These are phyloP conservation scores for Scarus forsteni DNA, from an alignment of 2,797 vertebrate species.

Conservation along the genomic window DNA sequence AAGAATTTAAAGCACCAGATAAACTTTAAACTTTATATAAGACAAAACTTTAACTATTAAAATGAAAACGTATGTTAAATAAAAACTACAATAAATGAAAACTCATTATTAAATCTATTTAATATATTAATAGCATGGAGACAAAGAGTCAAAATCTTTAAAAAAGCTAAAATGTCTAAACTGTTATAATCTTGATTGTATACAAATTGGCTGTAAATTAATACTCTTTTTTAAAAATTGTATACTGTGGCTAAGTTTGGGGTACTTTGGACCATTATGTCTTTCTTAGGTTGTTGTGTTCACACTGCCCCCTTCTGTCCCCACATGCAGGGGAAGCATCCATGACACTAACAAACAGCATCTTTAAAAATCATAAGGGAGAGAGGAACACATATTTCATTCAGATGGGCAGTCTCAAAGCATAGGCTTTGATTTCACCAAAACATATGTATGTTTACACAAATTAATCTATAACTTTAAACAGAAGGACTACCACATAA, in stretches of 20 bases:
- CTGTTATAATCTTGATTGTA: not conserved
- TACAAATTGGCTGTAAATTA: not conserved
- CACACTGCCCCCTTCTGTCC: constrained; percentile 81
- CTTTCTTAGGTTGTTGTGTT: constrained; percentile 65
- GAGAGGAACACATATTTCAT: constrained; percentile 17
- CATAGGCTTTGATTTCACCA: constrained; percentile 1
- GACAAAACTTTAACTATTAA: no score
- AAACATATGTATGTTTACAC: not conserved
- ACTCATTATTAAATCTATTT: no score
- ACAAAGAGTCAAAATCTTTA: no score
- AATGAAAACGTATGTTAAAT: no score
- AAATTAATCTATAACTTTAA: no score
- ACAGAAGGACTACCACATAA: no score
- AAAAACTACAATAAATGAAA: no score
- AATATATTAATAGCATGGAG: no score
- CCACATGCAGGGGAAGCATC: constrained; percentile 44
- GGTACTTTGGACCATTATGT: constrained; percentile 28
- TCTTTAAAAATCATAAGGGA: constrained; percentile 59
- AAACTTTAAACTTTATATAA: no score
- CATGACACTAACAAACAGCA: constrained; percentile 50
- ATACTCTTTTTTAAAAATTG: constrained; percentile 1
- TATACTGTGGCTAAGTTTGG: constrained; percentile 2
- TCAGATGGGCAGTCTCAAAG: not conserved
- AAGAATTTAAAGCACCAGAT: no score
- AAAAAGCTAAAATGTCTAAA: no score